phyloP scores from a whole-genome alignment of 2,888 invertebrate genomes.

The Dasypolia templi region DNA sequence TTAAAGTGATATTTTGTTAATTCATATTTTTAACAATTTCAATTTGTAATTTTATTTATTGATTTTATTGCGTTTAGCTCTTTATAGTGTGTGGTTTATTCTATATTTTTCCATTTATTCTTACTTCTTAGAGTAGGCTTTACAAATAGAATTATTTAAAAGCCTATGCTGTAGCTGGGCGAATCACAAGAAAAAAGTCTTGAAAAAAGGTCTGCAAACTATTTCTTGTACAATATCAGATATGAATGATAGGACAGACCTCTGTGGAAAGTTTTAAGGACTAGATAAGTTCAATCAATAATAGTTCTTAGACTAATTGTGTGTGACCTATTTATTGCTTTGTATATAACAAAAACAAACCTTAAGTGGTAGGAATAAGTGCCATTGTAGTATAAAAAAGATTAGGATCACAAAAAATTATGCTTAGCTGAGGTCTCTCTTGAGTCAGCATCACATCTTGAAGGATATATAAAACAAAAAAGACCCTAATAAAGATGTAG shows the following conservation, averaged over 20 bases:
- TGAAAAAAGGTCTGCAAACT: too few species aligned
- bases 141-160: not conserved
- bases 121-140: slow-evolving; percentile 5
- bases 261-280: not conserved
- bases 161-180: not conserved
- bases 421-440: not conserved
- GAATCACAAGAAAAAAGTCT: not conserved
- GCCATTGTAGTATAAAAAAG: not conserved
- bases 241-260: not conserved
- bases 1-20: slow-evolving; percentile 40
- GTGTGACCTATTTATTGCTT: not conserved
- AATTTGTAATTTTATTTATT: slow-evolving; percentile 53
- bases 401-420: not conserved
- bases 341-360: not conserved
- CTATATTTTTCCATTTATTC: not conserved
- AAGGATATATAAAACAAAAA: slow-evolving; percentile 29
- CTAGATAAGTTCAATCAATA: not conserved
- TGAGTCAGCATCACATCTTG: not conserved
- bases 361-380: not conserved
- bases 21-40: slow-evolving; percentile 53
- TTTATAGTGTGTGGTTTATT: slow-evolving; percentile 45
- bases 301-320: not conserved
- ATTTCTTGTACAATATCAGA: not conserved
- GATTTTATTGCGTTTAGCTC: slow-evolving; percentile 65
- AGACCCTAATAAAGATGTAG: not conserved